Conservation (phyloP, 2,113 vertebrate genomes). For the Lepus americanus region DNA sequence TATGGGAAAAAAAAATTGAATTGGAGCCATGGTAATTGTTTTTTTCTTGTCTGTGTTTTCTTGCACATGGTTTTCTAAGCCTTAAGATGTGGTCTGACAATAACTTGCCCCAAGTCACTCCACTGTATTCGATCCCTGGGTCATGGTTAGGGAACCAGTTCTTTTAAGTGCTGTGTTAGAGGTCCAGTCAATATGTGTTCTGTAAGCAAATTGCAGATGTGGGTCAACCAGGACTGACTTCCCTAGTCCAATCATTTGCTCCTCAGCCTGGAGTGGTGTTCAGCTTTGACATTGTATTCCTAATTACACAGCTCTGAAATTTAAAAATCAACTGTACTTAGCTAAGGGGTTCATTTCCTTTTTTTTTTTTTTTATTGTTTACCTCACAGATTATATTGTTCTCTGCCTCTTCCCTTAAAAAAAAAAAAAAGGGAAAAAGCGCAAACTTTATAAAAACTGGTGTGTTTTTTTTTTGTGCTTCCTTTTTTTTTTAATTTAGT, state of each 20-base stretch:
- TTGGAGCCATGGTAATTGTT: conserved; percentile 4
- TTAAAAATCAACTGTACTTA: neutral
- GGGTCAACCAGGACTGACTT: neutral
- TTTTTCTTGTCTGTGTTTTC: conserved; percentile 21
- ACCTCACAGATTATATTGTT: conserved; percentile 10
- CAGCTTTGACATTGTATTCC: neutral
- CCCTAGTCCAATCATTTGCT: neutral
- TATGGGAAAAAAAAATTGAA: conserved; percentile 23
- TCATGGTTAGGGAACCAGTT: neutral
- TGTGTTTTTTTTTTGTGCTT: neutral
- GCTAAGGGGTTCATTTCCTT: neutral
- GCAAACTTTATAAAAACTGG: conserved; percentile 29
- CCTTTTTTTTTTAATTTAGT: too few species aligned
- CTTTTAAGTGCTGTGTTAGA: neutral
- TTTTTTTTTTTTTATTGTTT: neutral
- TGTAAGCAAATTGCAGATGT: neutral
- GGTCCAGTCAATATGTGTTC: neutral
- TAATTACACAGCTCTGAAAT: neutral
- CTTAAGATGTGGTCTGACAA: neutral
- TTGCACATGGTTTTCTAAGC: neutral
- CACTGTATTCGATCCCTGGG: neutral
- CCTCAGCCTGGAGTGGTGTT: neutral
- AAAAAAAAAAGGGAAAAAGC: too few species aligned
- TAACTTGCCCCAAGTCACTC: neutral
- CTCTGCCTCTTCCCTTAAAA: conserved; percentile 48